Base-by-base conservation (phyloP, 23 tunicate species). In the Ciona savignyi region DNA sequence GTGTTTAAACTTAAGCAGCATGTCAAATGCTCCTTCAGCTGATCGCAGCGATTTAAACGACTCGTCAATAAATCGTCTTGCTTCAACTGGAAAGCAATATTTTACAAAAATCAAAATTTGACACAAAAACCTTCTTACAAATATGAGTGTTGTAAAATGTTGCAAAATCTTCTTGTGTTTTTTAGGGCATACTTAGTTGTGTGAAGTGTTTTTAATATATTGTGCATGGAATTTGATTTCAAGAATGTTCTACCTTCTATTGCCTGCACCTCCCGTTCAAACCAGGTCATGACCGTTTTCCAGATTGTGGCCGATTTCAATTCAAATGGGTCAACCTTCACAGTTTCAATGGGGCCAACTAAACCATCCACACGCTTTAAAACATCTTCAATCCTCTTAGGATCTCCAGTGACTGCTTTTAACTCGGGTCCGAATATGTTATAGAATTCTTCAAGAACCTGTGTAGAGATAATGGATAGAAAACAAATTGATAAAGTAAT, bases 401-500 rank as follows among this genome's bases (percentile, higher is more conserved):
- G 98, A 73, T 93, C 98, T 27, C 98, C 98, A 35, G 98, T 93
- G 27, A 93, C 98, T 26, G 98, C 98, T 86, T 93, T 93, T 34
- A 93, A 61, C 72, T 93, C 98, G 0, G 98, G 98, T 1, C 98
- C 98, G 63, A 93, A 93, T 60, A 93, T 93, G 80, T 93, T 93
- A 88, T 93, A 93, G 66, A 93, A 93, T 49, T 93, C 98, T 70
- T 86, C 85, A 25, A 93, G 71, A 30, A 93, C 98, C 97, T 91
- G 42, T 51, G 63, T 63, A 9, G 26, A 22, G 28, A 63, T 6
- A 24, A 4, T 21, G 9, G 68, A 25, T 64, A 64, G n/a, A n/a
- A n/a, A n/a, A n/a, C n/a, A n/a, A n/a, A n/a, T n/a, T n/a, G n/a
- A n/a, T n/a, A n/a, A n/a, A n/a, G n/a, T n/a, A n/a, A n/a, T n/a